Evolutionary conservation across 1,140 invertebrate species (phyloP), one percentile per base, ranked within the genome.

Genomic region (Onthophagus taurus): DNA sequence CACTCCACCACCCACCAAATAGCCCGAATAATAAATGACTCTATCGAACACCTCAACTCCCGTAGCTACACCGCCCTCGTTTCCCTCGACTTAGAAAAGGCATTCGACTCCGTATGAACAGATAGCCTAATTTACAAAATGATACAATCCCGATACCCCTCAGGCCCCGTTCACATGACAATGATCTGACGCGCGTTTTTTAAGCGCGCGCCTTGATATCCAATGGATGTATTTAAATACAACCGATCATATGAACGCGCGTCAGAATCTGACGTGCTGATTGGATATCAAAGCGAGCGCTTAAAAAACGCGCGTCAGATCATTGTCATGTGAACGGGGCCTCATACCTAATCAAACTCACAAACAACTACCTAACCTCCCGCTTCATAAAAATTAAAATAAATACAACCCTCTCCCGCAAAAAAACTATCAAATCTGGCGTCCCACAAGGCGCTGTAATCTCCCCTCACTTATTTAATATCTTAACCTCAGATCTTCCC

Each of bases 1-100:
- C 58, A 64, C 18, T 56, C 42, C 8, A 69, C 65, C 0, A 50
- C 52, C 0, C 57, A 65, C 39, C 65, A 68, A 45, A 18, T 67
- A 3, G 33, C 55, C 0, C 43, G 59, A 35, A 51, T 71, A 14
- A 52, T 53, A 0, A 57, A 60, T 16, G 50, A 60, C 26, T 5
- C 33, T 2, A 45, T 42, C 1, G 20, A 48, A 8, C 51, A 53
- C 12, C 62, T 59, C 17, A 64, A 63, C 39, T 50, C 51, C 47
- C 44, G 39, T 11, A 31, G 45, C 1, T 13, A 38, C 18, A 59
- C 56, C 12, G 31, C 29, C 9, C 37, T 54, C 18, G 14, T 52
- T 2, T 42, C 56, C 13, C 42, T 64, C 2, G 59, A 64, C 26
- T 48, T 61, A 13, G 51, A 59, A 37, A 60, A 60, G 35, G 61